Base-by-base conservation (phyloP, 2,797 vertebrate genomes). In the Potorous gilbertii region DNA sequence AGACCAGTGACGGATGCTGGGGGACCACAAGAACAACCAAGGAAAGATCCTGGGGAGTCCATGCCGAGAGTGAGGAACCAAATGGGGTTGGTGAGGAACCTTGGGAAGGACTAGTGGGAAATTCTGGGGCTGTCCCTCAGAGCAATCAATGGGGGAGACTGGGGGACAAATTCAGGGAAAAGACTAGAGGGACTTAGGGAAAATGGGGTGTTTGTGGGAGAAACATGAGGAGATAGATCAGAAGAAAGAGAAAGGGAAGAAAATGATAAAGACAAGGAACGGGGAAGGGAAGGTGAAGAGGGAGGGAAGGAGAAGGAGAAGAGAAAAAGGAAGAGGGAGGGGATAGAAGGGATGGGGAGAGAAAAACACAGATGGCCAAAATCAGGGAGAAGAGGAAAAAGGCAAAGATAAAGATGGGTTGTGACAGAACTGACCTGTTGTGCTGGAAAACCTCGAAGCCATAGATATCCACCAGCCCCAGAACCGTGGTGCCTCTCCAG, bases 391-490 rank as follows among this genome's bases (percentile, higher is more conserved):
- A 54, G 87, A 91, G 9, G 9, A 89, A n/a, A 16, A 29, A 52
- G 91, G n/a, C 21, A 46, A 46, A 57, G 34, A 91, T n/a, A n/a
- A n/a, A n/a, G 9, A n/a, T 59, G 24, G 40, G 6, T 27, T 5
- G 81, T 4, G 0, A 27, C 40, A 27, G 6, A 3, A 89, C 98
- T n/a, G 97, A 99, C 99, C 99, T 99, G 99, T 99, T 99, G 98
- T 99, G 98, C 97, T 99, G 99, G 98, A 99, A 99, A 95, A 99
- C 99, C 97, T 99, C 99, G 95, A 99, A 99, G 24, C 99, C 99
- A n/a, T 99, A 99, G 97, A 99, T 99, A 94, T 99, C 99, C 96
- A 99, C 98, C 94, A 99, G 98, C 13, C 99, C 99, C 28, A 99
- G 99, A 95, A 99, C 99, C 0, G 99, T 99, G 93, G 98, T 99